Evolutionary conservation across 2,113 vertebrate genomes (phyloP), one percentile per base, ranked within the genome.

Genomic region (Harpagus bidentatus): DNA sequence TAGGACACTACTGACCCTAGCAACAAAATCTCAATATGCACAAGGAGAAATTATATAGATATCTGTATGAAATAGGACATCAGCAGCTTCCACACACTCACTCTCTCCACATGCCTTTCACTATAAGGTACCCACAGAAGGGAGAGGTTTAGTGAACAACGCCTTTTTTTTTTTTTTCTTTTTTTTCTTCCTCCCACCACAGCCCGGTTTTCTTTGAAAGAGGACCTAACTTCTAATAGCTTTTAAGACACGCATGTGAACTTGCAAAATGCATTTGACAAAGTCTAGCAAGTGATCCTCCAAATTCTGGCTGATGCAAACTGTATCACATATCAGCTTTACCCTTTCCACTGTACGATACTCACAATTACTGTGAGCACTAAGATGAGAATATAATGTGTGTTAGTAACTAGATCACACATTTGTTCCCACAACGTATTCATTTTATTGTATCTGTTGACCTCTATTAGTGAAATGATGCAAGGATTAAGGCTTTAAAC

Each of bases 11-110:
- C 47, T 52, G 43, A 76, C 47, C 42, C 47, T 52, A 42, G 48
- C 52, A 78, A 25, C 56, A 76, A 48, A 83, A 71, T 17, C 50
- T 38, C 45, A 65, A 43, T 6, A 31, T 1, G 43, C 34, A 66
- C 4, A 55, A 25, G 34, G 26, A 71, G 36, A 71, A 90, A 47
- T 56, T 16, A 56, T 1, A 34, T 7, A 48, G 4, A 0, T 29
- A 28, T n/a, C 34, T 71, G 25, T 42, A 55, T 11, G 38, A 90
- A 80, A 13, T 19, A 58, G 80, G 58, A 16, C 52, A 76, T 20
- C 56, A 32, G 3, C 62, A 73, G 53, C 52, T 55, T 58, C 58
- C 5, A 0, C 52, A 50, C 0, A 0, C 16, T 42, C n/a, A 7
- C 11, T 25, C 23, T 38, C 26, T 52, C 26, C 11, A 3, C 12